A percentile compares a stretch with the other conserved stretches of the same genome.
phyloP scores from a whole-genome alignment of 1,140 invertebrate species.

The Bradynema listronoti region DNA sequence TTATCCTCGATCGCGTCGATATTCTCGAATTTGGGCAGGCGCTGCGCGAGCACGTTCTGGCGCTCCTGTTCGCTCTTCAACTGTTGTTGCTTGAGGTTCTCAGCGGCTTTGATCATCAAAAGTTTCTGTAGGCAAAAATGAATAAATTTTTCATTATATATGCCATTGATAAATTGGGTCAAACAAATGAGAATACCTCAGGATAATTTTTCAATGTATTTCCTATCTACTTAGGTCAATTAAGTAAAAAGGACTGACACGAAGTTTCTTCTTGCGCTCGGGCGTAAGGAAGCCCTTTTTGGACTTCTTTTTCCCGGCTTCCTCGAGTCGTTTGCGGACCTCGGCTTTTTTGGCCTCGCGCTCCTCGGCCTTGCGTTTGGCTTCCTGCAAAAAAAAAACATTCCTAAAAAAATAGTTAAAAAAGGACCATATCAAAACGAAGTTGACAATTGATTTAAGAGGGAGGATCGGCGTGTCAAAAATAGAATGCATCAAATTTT shows the following conservation, averaged over 20 bases:
- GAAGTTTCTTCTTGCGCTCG: conserved; percentile 58
- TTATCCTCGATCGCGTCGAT: conserved; percentile 53
- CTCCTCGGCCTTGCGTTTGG: conserved; percentile 50
- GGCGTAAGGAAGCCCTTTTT: conserved; percentile 58
- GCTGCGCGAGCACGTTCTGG: conserved; percentile 89
- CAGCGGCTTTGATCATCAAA: conserved; percentile 98
- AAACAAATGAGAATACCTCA: conserved; percentile 1
- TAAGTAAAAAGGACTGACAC: conserved; percentile 66
- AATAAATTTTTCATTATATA: neutral
- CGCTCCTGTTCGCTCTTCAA: conserved; percentile 94
- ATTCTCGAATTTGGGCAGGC: conserved; percentile 60
- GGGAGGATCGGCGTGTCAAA: too few relatives aligned
- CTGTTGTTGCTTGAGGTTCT: conserved; percentile 98
- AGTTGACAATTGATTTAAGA: too few relatives aligned
- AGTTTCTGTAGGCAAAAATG: conserved; percentile 65
- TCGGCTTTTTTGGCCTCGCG: conserved; percentile 57
- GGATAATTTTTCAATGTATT: too few relatives aligned
- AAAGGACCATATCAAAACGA: too few relatives aligned
- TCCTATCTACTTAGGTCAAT: too few relatives aligned
- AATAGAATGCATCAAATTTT: too few relatives aligned
- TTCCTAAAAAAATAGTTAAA: too few relatives aligned
- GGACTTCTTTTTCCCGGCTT: conserved; percentile 54
- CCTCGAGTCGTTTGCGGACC: conserved; percentile 56
- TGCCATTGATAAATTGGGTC: neutral
- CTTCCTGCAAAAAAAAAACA: conserved; percentile 47